phyloP scores from a whole-genome alignment of 2,888 invertebrate genomes.

The Megalurothrips usitatus region DNA sequence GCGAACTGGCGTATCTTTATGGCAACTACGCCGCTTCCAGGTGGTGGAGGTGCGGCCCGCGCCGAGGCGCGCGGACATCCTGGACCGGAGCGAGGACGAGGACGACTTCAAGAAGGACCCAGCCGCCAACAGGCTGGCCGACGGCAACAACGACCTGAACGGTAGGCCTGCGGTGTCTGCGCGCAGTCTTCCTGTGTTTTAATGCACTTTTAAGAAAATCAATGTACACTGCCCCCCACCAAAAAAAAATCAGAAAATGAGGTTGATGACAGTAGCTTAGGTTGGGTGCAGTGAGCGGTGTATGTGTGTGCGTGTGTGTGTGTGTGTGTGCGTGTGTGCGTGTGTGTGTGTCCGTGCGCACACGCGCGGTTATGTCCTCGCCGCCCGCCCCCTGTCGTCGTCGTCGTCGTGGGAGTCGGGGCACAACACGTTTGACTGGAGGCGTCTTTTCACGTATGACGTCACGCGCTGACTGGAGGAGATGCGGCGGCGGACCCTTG shows the following conservation, averaged over 20 bases:
- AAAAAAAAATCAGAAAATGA: no score
- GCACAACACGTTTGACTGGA: not conserved
- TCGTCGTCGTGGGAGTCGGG: not conserved
- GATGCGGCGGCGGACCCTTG: no score
- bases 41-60: conserved; percentile 18
- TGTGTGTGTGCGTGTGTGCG: no score
- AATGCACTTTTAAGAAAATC: no score
- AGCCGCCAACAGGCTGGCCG: not conserved
- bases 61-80: not conserved
- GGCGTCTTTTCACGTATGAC: conserved; percentile 19
- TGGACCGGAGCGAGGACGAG: not conserved
- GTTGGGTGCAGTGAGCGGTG: no score
- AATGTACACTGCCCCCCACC: no score
- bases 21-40: not conserved
- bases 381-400: no score
- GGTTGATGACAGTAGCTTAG: no score
- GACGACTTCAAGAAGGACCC: conserved; percentile 20
- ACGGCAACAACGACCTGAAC: conserved; percentile 6
- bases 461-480: not conserved
- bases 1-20: not conserved
- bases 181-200: no score
- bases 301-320: no score
- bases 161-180: not conserved
- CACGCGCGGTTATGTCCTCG: no score
- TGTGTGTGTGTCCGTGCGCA: no score